Evolutionary conservation across 2,113 vertebrate genomes (phyloP).

Genomic region (Uropsilus gracilis): DNA sequence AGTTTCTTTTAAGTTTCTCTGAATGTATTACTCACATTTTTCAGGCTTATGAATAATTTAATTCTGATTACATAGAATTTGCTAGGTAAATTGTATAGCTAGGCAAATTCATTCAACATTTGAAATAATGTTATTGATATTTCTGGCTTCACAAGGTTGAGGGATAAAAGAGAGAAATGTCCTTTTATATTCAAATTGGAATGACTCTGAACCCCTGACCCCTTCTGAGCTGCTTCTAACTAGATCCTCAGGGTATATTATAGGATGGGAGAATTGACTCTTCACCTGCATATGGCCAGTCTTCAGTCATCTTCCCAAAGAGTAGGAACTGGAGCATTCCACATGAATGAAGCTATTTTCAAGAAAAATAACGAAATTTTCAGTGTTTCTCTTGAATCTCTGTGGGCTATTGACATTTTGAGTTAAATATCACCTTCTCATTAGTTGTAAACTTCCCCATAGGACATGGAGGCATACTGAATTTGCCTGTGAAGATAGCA

Average conservation of each 20-base stretch:
- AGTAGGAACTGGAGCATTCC: neutral
- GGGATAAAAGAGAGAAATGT: neutral
- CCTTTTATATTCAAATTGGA: neutral
- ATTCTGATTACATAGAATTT: constrained; percentile 52
- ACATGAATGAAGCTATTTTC: neutral
- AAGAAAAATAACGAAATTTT: neutral
- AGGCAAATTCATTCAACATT: constrained; percentile 45
- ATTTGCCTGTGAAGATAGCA: neutral
- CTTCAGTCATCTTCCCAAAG: neutral
- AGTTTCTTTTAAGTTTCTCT: neutral
- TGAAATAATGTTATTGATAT: constrained; percentile 40
- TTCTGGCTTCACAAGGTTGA: constrained; percentile 16
- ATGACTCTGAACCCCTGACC: neutral
- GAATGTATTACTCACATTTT: constrained; percentile 3
- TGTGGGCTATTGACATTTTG: neutral
- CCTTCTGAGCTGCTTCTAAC: neutral
- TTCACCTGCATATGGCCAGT: neutral
- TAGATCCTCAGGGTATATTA: neutral
- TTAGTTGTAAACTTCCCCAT: neutral
- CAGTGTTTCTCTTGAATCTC: neutral
- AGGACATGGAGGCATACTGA: neutral
- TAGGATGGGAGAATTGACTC: neutral
- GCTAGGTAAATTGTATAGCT: constrained; percentile 15
- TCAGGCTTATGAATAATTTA: constrained; percentile 44
- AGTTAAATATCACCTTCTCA: neutral